A percentile compares a stretch with the other conserved stretches of the same genome.
Evolutionary conservation across 2,888 invertebrate genomes (phyloP).

Genomic region (Lithophane ornitopus): DNA sequence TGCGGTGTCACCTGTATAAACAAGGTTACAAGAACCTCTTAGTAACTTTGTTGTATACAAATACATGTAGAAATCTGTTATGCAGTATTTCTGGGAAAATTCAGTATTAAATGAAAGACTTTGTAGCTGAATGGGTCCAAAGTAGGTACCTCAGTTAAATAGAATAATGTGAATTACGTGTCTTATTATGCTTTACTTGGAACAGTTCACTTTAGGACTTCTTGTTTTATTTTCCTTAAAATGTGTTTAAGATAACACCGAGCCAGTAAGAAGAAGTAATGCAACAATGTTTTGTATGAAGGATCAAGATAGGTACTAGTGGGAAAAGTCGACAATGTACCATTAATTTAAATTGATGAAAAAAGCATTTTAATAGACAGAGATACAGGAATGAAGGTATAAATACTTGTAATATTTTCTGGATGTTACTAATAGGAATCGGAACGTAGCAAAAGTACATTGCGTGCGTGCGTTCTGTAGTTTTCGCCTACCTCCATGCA

Average conservation of each 20-base stretch:
- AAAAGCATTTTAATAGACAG: background rate
- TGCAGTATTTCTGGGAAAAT: slow-evolving; percentile 44
- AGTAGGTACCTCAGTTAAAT: slow-evolving; percentile 6
- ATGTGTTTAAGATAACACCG: slow-evolving; percentile 13
- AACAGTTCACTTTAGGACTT: slow-evolving; percentile 10
- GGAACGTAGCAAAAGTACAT: background rate
- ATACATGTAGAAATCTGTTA: slow-evolving; percentile 9
- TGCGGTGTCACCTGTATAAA: slow-evolving; percentile 65
- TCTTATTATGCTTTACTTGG: slow-evolving; percentile 17
- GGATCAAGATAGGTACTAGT: no score
- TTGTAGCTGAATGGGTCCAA: slow-evolving; percentile 32
- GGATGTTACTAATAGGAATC: background rate
- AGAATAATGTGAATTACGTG: slow-evolving; percentile 43
- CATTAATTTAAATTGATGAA: background rate
- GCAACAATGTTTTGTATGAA: slow-evolving; percentile 9
- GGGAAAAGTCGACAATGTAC: background rate
- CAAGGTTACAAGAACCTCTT: slow-evolving; percentile 53
- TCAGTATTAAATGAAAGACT: slow-evolving; percentile 32
- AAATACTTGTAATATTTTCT: background rate
- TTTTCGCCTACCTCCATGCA: no score
- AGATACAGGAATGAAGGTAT: background rate
- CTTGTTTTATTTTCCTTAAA: slow-evolving; percentile 23
- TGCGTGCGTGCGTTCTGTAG: background rate
- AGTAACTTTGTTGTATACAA: slow-evolving; percentile 41
- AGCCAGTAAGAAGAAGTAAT: background rate